Evolutionary conservation across 1,140 invertebrate genomes (phyloP), one percentile per base, ranked within the genome.

Genomic region (Pissodes strobi): DNA sequence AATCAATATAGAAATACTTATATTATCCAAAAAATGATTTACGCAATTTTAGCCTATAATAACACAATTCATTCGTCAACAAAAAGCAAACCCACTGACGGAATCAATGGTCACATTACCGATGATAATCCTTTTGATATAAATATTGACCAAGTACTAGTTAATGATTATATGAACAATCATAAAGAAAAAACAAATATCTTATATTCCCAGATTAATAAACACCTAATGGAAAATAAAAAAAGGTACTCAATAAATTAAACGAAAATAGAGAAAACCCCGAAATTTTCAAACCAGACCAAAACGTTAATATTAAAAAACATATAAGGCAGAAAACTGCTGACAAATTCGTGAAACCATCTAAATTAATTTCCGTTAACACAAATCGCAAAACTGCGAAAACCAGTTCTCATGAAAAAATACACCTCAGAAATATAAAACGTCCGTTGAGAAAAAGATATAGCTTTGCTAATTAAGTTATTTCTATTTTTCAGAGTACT

Each of bases 21-120:
- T 27, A 58, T 58, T 3, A 12, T n/a, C 1, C 1, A 13, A n/a
- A 55, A 65, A 49, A 58, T 65, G 53, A 55, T 34, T 8, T 59
- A 66, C 21, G 64, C 55, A 22, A 66, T 66, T 22, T 45, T 66
- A 30, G 64, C 61, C 13, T 62, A 62, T 27, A 62, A 62, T 25
- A 2, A 62, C 37, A 19, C 59, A 1, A 45, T 62, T 23, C 45
- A 62, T 17, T 52, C 59, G 19, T 18, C 4, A n/a, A 52, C 59
- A 25, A 62, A 52, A 10, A 10, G 52, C 12, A 62, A 62, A 25
- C 59, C 49, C 15, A 52, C 15, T 0, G 39, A 60, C 3, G 15
- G 52, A 2, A 52, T 62, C 9, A 39, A 22, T 13, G 59, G 59
- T 10, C 59, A 60, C 34, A 39, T 41, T 9, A 25, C 30, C 1